These are phyloP conservation scores for Orchestia grillus DNA, from an alignment of 1,140 invertebrate genomes.

Conservation along the genomic window DNA sequence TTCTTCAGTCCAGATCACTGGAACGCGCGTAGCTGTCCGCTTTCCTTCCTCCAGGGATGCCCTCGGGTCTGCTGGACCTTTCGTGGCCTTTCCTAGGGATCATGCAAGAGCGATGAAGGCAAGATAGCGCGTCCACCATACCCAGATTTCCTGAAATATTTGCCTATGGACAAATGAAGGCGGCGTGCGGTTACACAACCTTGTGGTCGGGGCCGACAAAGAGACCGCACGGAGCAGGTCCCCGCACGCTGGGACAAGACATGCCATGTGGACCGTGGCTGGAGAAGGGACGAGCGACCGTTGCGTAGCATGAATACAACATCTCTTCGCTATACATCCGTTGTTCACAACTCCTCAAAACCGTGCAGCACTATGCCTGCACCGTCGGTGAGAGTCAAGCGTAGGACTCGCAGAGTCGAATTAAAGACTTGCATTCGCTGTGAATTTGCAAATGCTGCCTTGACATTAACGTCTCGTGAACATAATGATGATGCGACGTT, in stretches of 20 bases:
- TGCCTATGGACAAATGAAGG: neutral
- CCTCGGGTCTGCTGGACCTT: neutral
- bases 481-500: too few species aligned
- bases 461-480: too few species aligned
- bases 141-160: constrained; percentile 50
- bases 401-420: neutral
- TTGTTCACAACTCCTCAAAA: too few species aligned
- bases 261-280: neutral
- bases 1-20: neutral
- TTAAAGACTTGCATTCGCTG: neutral
- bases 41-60: neutral
- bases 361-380: too few species aligned
- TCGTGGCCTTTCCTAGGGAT: neutral
- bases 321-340: too few species aligned
- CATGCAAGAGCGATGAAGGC: neutral
- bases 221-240: neutral
- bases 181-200: constrained; percentile 14
- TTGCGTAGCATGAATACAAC: neutral
- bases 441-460: neutral
- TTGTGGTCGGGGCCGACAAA: neutral
- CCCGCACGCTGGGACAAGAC: neutral
- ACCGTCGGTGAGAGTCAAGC: too few species aligned
- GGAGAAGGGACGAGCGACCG: too few species aligned
- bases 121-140: neutral
- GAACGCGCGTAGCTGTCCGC: neutral